Conservation (phyloP, 2,113 vertebrate genomes). For the Steatornis caripensis region DNA sequence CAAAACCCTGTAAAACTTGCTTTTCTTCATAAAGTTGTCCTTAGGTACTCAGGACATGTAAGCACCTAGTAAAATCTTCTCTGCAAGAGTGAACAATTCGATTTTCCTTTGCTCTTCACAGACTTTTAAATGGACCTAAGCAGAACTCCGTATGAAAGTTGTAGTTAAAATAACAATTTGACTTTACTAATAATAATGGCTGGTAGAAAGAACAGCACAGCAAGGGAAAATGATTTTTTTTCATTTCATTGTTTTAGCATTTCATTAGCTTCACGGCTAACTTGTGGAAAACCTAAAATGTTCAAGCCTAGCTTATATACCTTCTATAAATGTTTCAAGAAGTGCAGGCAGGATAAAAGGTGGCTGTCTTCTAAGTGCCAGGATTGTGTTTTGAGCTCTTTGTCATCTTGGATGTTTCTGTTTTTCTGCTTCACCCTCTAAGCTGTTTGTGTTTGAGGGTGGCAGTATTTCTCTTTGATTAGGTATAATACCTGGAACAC, state of each 20-base stretch:
- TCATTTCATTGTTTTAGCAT: neutral
- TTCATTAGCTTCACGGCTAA: neutral
- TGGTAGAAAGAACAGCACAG: neutral
- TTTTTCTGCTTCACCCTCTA: neutral
- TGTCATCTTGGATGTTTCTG: neutral
- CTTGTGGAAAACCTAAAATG: neutral
- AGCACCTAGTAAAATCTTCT: neutral
- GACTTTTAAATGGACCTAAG: neutral
- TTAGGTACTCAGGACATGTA: fast-evolving
- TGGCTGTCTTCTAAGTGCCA: too few species aligned
- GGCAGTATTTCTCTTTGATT: neutral
- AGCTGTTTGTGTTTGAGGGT: neutral
- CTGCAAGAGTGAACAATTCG: neutral
- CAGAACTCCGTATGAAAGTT: neutral
- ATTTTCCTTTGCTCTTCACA: neutral
- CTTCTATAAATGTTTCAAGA: neutral
- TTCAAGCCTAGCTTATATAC: neutral
- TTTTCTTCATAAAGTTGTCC: neutral
- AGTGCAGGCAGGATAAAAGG: neutral
- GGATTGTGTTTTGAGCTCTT: neutral
- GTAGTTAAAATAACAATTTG: neutral
- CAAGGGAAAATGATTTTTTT: neutral
- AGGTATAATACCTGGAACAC: neutral
- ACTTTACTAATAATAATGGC: neutral
- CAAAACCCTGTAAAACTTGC: neutral